A percentile compares a stretch with the other conserved stretches of the same genome.
Conservation (phyloP, 1,140 invertebrate species). For the Archegozetes longisetosus region DNA sequence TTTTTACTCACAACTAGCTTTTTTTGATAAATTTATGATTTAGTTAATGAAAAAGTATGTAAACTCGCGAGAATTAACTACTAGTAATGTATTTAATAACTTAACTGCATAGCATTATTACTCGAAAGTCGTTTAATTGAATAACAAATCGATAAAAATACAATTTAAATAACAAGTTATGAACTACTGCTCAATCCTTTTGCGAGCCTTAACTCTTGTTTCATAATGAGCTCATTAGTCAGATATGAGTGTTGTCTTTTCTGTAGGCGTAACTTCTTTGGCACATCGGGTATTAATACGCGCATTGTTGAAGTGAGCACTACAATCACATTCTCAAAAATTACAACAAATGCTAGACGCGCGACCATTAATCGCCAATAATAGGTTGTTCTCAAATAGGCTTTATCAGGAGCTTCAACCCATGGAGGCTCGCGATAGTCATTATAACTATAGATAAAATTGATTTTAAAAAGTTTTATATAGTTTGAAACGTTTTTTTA, state of each 20-base stretch:
- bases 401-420: background rate
- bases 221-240: conserved; percentile 76
- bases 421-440: background rate
- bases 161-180: conserved; percentile 88
- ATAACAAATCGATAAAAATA: too few species aligned
- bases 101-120: too few species aligned
- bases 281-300: conserved; percentile 73
- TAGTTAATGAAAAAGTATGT: too few species aligned
- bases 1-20: too few species aligned
- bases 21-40: too few species aligned
- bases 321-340: conserved; percentile 80
- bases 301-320: conserved; percentile 61
- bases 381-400: conserved; percentile 42
- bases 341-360: conserved; percentile 67
- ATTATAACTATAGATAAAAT: conserved; percentile 1
- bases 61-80: too few species aligned
- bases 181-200: conserved; percentile 48
- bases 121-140: too few species aligned
- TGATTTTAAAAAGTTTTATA: background rate
- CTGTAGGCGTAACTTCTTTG: conserved; percentile 49
- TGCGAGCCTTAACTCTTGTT: conserved; percentile 45
- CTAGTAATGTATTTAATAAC: too few species aligned
- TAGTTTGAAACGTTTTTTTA: too few species aligned
- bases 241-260: conserved; percentile 69
- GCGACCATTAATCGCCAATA: conserved; percentile 87